phyloP scores from a whole-genome alignment of 2,797 vertebrate genomes.

The Phrynocephalus vlangalii region DNA sequence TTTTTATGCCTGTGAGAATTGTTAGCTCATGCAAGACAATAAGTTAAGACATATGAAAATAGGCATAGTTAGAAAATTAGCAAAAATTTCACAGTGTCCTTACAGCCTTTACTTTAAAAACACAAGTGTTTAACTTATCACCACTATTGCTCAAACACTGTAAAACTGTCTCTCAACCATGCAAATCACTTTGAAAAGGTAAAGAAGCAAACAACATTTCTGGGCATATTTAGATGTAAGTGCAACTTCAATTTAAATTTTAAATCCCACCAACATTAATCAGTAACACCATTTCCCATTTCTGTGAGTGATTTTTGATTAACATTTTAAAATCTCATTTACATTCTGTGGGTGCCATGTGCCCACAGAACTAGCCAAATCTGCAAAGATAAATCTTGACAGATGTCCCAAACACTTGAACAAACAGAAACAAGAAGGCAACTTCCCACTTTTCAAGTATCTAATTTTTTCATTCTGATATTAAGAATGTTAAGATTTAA shows the following conservation, averaged over 20 bases:
- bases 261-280: slow-evolving; percentile 56
- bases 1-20: slow-evolving; percentile 60
- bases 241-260: slow-evolving; percentile 55
- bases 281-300: slow-evolving; percentile 38
- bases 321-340: slow-evolving; percentile 57
- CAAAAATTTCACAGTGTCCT: slow-evolving; percentile 79
- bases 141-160: slow-evolving; percentile 75
- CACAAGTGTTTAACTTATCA: slow-evolving; percentile 75
- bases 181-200: slow-evolving; percentile 72
- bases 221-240: slow-evolving; percentile 69
- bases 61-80: slow-evolving; percentile 71
- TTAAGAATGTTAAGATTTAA: slow-evolving; percentile 51
- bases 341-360: slow-evolving; percentile 57
- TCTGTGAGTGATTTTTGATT: slow-evolving; percentile 68
- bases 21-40: slow-evolving; percentile 74
- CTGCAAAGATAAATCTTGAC: slow-evolving; percentile 66
- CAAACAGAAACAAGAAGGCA: slow-evolving; percentile 59
- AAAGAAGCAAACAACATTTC: slow-evolving; percentile 65
- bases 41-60: slow-evolving; percentile 64
- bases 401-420: slow-evolving; percentile 55
- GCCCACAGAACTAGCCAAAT: slow-evolving; percentile 58
- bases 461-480: slow-evolving; percentile 50
- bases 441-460: slow-evolving; percentile 32
- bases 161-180: slow-evolving; percentile 76
- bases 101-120: slow-evolving; percentile 76